Conservation (phyloP, 2,888 invertebrate genomes). For the Aspidiotus destructor region DNA sequence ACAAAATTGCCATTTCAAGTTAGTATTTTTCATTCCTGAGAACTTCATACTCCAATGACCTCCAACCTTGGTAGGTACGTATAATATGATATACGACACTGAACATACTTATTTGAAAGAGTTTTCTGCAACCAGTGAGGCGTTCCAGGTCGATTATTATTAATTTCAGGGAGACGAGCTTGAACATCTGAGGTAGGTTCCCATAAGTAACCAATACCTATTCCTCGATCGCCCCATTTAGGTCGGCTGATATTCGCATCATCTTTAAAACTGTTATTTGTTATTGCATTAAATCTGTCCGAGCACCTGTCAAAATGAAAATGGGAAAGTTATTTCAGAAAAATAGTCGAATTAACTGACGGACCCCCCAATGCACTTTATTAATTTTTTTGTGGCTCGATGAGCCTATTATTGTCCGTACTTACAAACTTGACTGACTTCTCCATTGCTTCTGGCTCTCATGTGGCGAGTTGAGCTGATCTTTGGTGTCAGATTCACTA, state of each 20-base stretch:
- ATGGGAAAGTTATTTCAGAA: too few relatives aligned
- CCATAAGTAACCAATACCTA: constrained; percentile 17
- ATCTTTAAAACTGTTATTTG: neutral
- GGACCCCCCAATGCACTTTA: too few relatives aligned
- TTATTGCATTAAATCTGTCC: neutral
- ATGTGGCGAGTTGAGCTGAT: neutral
- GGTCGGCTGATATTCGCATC: neutral
- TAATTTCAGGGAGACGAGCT: constrained; percentile 18
- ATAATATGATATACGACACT: neutral
- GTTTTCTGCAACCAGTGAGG: constrained; percentile 28
- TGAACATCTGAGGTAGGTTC: constrained; percentile 7
- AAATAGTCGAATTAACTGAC: too few relatives aligned
- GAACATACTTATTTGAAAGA: constrained; percentile 11
- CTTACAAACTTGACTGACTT: constrained; percentile 16
- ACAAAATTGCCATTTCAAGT: too few relatives aligned
- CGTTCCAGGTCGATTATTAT: constrained; percentile 15
- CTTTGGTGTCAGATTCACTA: constrained; percentile 16
- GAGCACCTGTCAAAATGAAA: neutral
- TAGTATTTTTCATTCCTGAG: too few relatives aligned
- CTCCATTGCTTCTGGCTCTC: constrained; percentile 14
- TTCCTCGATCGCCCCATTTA: constrained; percentile 17
- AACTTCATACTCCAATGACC: too few relatives aligned
- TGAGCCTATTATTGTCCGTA: too few relatives aligned
- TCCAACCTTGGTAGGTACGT: too few relatives aligned
- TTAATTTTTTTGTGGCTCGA: too few relatives aligned